Base-by-base conservation (phyloP, 2,888 invertebrate species). In the Xiphydria camelus region DNA sequence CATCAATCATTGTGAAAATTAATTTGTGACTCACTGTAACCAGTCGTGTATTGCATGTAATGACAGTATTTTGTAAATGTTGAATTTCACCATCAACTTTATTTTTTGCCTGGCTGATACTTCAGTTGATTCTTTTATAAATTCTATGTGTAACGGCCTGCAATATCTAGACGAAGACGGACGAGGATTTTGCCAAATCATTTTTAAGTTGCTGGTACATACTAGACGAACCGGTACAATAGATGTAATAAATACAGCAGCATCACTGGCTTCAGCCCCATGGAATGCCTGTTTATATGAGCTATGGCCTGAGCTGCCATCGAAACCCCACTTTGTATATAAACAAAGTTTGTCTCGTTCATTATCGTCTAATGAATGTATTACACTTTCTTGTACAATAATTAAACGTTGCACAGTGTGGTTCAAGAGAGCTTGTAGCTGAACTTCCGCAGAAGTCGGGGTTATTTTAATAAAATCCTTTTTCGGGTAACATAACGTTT, bases 51-150 rank as follows among this genome's bases (percentile, higher is more conserved):
- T n/a, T n/a, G n/a, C n/a, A n/a, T 38, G 25, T 38, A 14, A 26
- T 17, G 20, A 39, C 15, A 20, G 21, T 39, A 40, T 45, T 25
- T 19, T 33, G 22, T 32, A 40, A 19, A 23, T 45, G 35, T 34
- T 45, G 39, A 23, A 17, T 21, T 45, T 25, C 35, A 15, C 26
- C 38, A 18, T 23, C 40, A 23, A 20, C 21, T 40, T 29, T 23
- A 33, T 32, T 33, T 35, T n/a, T n/a, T n/a, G n/a, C n/a, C n/a
- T n/a, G n/a, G n/a, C n/a, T n/a, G n/a, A n/a, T n/a, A n/a, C n/a
- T n/a, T n/a, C n/a, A n/a, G 39, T 35, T 40, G 39, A 40, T 45
- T 40, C 35, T 45, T 40, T 40, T 35, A 45, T 17, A 45, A 45
- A 40, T 39, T 45, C 31, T 31, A 40, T 40, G 34, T 32, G 32